A percentile compares a stretch with the other conserved stretches of the same genome.
Conservation (phyloP, 2,113 vertebrate genomes). For the Bombycilla garrulus region DNA sequence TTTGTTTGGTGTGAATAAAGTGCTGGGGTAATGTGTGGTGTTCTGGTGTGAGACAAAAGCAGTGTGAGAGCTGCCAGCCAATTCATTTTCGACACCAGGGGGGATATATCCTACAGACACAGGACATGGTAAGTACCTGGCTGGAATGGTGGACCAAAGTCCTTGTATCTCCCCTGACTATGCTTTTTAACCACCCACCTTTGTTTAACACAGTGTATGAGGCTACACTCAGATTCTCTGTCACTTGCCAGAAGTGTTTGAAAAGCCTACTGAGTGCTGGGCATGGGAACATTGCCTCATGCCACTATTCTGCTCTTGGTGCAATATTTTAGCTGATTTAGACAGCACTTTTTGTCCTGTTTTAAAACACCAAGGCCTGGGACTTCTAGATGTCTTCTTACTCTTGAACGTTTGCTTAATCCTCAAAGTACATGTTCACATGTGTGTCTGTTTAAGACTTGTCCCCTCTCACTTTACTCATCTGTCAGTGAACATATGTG, state of each 20-base stretch:
- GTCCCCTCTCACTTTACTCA: neutral
- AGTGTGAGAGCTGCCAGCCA: neutral
- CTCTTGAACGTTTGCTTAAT: neutral
- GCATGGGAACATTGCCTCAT: neutral
- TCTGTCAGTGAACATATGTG: neutral
- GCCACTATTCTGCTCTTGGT: neutral
- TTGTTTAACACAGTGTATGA: neutral
- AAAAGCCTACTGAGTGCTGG: neutral
- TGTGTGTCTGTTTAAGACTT: neutral
- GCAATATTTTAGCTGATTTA: neutral
- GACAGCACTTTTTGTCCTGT: neutral
- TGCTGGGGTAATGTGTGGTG: neutral
- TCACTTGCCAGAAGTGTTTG: neutral
- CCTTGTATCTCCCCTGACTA: fast-evolving
- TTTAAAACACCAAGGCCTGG: neutral
- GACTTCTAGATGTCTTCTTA: neutral
- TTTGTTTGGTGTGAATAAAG: neutral
- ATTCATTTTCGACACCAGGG: neutral
- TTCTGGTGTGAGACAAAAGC: neutral
- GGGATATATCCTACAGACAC: neutral
- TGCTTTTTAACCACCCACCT: neutral
- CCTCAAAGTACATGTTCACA: neutral
- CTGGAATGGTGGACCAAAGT: neutral
- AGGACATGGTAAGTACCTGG: neutral
- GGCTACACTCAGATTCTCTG: neutral